Evolutionary conservation across 2,113 vertebrate genomes (phyloP).

Genomic region (Caranx melampygus): DNA sequence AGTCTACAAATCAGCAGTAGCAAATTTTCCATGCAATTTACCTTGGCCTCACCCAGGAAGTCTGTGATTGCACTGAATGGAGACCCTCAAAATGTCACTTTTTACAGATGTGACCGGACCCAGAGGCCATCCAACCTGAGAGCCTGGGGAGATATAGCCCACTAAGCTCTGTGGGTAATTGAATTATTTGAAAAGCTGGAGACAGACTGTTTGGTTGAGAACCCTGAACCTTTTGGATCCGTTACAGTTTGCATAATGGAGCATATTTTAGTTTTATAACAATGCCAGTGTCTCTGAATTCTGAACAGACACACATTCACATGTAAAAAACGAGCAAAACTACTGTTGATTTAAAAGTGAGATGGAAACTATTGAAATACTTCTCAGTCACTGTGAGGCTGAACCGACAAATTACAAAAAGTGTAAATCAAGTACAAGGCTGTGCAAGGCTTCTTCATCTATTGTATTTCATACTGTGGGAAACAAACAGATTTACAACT

Average conservation of each 20-base stretch:
- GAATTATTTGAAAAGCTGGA: neutral
- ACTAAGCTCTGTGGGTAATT: neutral
- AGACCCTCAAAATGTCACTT: neutral
- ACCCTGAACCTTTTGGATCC: neutral
- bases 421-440: neutral
- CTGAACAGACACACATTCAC: neutral
- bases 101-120: neutral
- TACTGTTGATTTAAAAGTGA: neutral
- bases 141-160: neutral
- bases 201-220: too few relatives aligned
- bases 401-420: neutral
- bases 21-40: neutral
- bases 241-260: neutral
- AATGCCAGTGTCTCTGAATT: too few relatives aligned
- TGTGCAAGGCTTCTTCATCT: too few relatives aligned
- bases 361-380: neutral
- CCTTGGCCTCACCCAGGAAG: neutral
- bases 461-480: too few relatives aligned
- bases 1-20: neutral
- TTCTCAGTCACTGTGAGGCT: neutral
- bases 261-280: too few relatives aligned
- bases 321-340: neutral
- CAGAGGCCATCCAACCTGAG: neutral
- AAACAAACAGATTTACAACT: neutral
- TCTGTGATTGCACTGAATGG: neutral